Conservation (phyloP, 2,888 invertebrate species). For the Torymus tubicola region DNA sequence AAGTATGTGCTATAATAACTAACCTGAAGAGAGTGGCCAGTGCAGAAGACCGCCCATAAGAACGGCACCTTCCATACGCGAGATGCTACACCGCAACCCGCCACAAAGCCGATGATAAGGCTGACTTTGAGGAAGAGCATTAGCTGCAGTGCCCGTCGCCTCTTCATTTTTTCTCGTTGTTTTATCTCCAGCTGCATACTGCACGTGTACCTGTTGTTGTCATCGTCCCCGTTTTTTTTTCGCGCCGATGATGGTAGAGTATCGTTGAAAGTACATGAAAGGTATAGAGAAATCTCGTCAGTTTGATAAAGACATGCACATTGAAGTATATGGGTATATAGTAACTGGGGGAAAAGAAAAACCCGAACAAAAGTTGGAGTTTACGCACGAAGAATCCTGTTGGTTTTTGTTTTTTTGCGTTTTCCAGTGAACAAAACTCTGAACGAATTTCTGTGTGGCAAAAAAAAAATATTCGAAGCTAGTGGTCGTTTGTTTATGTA, state of each 20-base stretch:
- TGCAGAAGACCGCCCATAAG: slow-evolving; percentile 74
- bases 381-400: slow-evolving; percentile 1
- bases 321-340: neutral
- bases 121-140: slow-evolving; percentile 80
- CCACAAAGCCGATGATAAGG: slow-evolving; percentile 76
- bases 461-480: no score
- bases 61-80: slow-evolving; percentile 72
- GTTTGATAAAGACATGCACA: neutral
- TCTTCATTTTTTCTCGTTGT: slow-evolving; percentile 80
- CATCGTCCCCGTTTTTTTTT: neutral
- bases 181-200: slow-evolving; percentile 80
- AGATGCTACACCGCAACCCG: slow-evolving; percentile 74
- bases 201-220: slow-evolving; percentile 77
- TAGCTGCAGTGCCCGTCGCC: slow-evolving; percentile 79
- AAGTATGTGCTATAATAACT: neutral
- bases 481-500: no score
- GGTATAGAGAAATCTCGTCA: no score
- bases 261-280: no score
- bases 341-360: neutral
- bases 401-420: neutral
- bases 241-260: neutral
- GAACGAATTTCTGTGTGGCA: neutral
- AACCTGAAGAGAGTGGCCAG: slow-evolving; percentile 74
- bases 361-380: neutral
- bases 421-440: neutral